Conservation (phyloP, 2,113 vertebrate genomes). For the Ceuthmochares aereus region DNA sequence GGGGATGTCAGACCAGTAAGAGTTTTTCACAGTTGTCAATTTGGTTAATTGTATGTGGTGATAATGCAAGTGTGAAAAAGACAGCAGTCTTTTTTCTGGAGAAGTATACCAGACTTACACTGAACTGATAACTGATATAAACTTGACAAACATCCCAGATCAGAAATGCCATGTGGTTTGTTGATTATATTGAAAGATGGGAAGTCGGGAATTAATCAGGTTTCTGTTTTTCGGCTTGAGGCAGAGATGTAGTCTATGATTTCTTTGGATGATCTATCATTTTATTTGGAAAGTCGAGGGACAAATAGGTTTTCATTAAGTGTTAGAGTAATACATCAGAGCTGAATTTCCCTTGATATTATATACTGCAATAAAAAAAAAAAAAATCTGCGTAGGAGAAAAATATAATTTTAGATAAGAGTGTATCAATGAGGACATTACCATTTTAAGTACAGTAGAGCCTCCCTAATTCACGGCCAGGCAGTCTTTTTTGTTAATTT, state of each 20-base stretch:
- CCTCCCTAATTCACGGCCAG: neutral
- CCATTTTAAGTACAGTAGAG: neutral
- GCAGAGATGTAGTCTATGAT: neutral
- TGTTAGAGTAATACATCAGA: neutral
- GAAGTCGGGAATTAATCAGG: neutral
- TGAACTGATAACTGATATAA: neutral
- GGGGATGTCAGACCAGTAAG: constrained; percentile 98
- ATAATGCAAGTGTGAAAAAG: neutral
- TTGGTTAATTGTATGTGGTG: neutral
- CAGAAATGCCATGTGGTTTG: neutral
- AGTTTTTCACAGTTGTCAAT: constrained; percentile 18
- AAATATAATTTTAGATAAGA: neutral
- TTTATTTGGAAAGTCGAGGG: neutral
- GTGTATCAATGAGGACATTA: neutral
- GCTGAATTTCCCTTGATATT: neutral
- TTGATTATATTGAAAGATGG: neutral
- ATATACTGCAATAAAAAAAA: neutral
- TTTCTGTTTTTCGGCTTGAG: neutral
- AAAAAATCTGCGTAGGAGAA: neutral
- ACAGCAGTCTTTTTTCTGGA: neutral
- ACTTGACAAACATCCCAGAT: neutral
- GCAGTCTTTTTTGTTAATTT: neutral
- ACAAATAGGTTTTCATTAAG: neutral
- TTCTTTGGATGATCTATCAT: neutral
- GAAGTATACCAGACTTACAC: neutral